Base-by-base conservation (phyloP, 2,888 invertebrate species). In the Hololepta plana region DNA sequence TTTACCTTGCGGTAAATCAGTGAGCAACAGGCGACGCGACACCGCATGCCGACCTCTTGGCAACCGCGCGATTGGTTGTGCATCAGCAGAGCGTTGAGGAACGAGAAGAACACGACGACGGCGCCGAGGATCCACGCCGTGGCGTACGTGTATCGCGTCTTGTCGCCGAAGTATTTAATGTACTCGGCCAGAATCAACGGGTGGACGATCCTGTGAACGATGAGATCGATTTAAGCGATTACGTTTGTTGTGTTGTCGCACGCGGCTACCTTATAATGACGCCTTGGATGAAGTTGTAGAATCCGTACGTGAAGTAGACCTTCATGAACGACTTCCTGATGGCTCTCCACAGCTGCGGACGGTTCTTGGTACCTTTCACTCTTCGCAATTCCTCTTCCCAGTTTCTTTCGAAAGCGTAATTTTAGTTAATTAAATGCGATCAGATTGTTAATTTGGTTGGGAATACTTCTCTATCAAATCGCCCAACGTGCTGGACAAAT, bases 1-100 rank as follows among this genome's bases (percentile, higher is more conserved):
- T 35, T 30, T 53, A 81, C 82, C 66, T 87, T 87, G 59, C 80
- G 66, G 46, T 81, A 85, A 33, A 87, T 50, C n/a, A 87, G 49
- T 1, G 80, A 76, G 44, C 80, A 80, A 40, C 72, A 66, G 0
- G 82, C 80, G 27, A 84, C 64, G 39, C 84, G 56, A 28, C 80
- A 60, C 45, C 72, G 57, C 79, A 81, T 79, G 24, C 85, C 84
- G 23, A 81, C 61, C 36, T 72, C 62, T 37, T 61, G 56, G 41
- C 63, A 61, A 15, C 60, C 57, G 35, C 72, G 46, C 28, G 49
- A 53, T 11, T 57, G 39, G 38, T 72, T 76, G 47, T 84, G 85
- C 38, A 69, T 61, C 30, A 73, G 53, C 15, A 77, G 35, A 10
- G 72, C 57, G 26, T 64, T 66, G 2, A 60, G 19, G 32, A 72